Conservation (phyloP, 2,888 invertebrate species). For the Argyresthia goedartella region DNA sequence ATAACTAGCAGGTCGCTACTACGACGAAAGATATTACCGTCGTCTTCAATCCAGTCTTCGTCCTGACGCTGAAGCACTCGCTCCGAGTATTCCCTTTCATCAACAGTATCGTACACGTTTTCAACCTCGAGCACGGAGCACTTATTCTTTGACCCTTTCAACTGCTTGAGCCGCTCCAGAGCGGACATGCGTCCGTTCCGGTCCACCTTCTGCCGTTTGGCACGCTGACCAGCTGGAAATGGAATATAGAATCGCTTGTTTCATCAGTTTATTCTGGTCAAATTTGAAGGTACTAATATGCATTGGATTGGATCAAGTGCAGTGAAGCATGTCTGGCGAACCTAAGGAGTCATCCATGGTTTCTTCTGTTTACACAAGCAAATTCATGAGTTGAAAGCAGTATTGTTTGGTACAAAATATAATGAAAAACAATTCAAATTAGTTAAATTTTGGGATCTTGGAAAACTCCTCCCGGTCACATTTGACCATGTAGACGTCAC, state of each 20-base stretch:
- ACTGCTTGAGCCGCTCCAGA: slow-evolving; percentile 79
- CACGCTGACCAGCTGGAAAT: slow-evolving; percentile 49
- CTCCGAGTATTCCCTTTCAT: slow-evolving; percentile 87
- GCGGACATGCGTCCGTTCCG: slow-evolving; percentile 81
- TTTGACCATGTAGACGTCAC: too few species aligned
- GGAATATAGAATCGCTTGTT: slow-evolving; percentile 19
- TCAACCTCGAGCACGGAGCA: slow-evolving; percentile 86
- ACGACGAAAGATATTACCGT: slow-evolving; percentile 52
- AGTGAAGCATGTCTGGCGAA: slow-evolving; percentile 14
- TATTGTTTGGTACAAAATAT: neutral
- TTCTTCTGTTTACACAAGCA: neutral
- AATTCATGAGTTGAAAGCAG: neutral
- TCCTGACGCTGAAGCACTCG: slow-evolving; percentile 87
- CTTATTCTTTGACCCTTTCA: slow-evolving; percentile 86
- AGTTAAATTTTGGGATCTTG: too few species aligned
- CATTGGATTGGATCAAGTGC: too few species aligned
- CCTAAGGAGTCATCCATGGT: slow-evolving; percentile 39
- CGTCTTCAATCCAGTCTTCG: slow-evolving; percentile 97
- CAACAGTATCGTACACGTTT: slow-evolving; percentile 95
- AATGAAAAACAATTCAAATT: too few species aligned
- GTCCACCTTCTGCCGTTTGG: slow-evolving; percentile 76
- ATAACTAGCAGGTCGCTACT: neutral
- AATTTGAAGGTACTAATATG: too few species aligned
- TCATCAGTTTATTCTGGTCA: neutral
- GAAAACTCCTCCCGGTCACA: too few species aligned